Evolutionary conservation across 1,140 invertebrate genomes (phyloP), one percentile per base, ranked within the genome.

Genomic region (Parasteatoda tepidariorum): DNA sequence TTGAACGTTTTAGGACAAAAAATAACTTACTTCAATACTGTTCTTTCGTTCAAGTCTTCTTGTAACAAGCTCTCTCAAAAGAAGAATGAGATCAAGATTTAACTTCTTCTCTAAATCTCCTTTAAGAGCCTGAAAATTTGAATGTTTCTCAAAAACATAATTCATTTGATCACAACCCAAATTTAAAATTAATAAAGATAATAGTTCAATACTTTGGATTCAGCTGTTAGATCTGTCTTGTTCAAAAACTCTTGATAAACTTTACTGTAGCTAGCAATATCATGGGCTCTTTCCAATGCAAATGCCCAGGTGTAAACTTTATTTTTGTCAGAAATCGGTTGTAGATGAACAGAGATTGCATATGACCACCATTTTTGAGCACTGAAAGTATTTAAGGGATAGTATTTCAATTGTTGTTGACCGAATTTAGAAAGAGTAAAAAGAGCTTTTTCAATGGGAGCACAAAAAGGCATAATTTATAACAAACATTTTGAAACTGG

Each of bases 341-440:
- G 88, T 48, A 90, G 83, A 86, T 95, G 92, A 86, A 94, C 94
- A 74, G 92, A 90, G 15, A 94, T 92, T 18, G 94, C 94, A 90
- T 97, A 98, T 76, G 92, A 91, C 97, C 97, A 99, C 97, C 97
- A 98, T 74, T 91, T 90, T 85, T 90, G 91, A 5, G 94, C 91
- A 89, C 85, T 82, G 64, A 24, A 85, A n/a, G n/a, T n/a, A n/a
- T n/a, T n/a, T n/a, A n/a, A n/a, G n/a, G n/a, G n/a, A n/a, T n/a
- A n/a, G n/a, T n/a, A n/a, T n/a, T n/a, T n/a, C n/a, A n/a, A n/a
- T n/a, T n/a, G n/a, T n/a, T n/a, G n/a, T n/a, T n/a, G n/a, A n/a
- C n/a, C n/a, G n/a, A n/a, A n/a, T n/a, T n/a, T n/a, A n/a, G n/a
- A n/a, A n/a, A n/a, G n/a, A n/a, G n/a, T n/a, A n/a, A n/a, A n/a